Evolutionary conservation across 2,797 vertebrate species (phyloP).

Genomic region (Coendou prehensilis): DNA sequence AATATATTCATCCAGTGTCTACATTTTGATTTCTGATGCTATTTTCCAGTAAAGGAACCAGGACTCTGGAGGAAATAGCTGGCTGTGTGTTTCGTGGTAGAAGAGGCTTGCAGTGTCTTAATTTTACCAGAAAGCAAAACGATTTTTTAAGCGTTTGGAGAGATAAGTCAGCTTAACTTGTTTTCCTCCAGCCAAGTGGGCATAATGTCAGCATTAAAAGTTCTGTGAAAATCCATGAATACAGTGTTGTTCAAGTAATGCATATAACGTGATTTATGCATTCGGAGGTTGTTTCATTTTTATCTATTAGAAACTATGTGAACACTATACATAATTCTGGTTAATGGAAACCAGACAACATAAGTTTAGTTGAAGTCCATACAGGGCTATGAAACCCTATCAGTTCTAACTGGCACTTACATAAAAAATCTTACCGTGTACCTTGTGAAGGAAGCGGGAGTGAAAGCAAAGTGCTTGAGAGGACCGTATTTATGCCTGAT

Average conservation of each 20-base stretch:
- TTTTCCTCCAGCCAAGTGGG: neutral
- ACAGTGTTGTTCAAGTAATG: neutral
- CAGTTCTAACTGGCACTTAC: neutral
- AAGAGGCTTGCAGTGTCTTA: neutral
- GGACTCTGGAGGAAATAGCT: neutral
- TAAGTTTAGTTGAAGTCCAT: slow-evolving; percentile 5
- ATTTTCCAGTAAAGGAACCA: neutral
- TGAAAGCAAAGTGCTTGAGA: neutral
- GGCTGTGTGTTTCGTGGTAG: neutral
- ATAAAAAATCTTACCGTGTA: neutral
- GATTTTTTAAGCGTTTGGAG: slow-evolving; percentile 24
- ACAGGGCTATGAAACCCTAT: neutral
- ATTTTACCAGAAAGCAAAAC: neutral
- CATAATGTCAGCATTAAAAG: neutral
- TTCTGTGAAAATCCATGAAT: slow-evolving; percentile 22
- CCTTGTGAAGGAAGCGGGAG: neutral
- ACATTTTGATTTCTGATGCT: neutral
- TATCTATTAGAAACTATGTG: neutral
- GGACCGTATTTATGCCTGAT: neutral
- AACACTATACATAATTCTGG: neutral
- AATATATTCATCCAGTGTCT: neutral
- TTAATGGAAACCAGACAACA: slow-evolving; percentile 24
- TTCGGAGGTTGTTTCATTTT: slow-evolving; percentile 10
- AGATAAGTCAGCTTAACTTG: neutral
- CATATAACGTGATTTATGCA: neutral